Evolutionary conservation across 2,888 invertebrate species (phyloP).

Genomic region (Ametastegia equiseti): DNA sequence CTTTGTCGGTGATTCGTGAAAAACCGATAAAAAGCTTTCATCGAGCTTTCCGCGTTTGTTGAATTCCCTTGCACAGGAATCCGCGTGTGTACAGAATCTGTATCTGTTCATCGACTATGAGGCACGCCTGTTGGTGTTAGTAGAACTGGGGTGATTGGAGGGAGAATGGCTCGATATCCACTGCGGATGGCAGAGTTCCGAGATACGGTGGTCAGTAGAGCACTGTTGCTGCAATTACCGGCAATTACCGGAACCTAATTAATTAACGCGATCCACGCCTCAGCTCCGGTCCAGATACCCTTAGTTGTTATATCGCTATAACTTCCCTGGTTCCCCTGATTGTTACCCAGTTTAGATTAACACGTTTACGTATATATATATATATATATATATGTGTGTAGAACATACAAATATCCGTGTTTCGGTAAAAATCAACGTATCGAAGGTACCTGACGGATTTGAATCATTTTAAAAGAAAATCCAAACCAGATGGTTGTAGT

Average conservation of each 20-base stretch:
- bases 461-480: background rate
- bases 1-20: too few relatives aligned
- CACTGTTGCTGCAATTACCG: constrained; percentile 69
- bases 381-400: too few relatives aligned
- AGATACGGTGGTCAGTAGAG: constrained; percentile 44
- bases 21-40: too few relatives aligned
- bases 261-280: constrained; percentile 60
- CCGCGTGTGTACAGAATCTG: background rate
- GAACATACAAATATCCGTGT: too few relatives aligned
- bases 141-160: background rate
- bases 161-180: constrained; percentile 38
- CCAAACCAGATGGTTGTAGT: background rate
- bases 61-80: too few relatives aligned
- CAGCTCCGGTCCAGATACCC: constrained; percentile 31
- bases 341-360: background rate
- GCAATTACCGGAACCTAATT: constrained; percentile 71
- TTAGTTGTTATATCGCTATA: constrained; percentile 17
- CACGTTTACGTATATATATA: background rate
- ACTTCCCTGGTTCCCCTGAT: constrained; percentile 13
- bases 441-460: background rate
- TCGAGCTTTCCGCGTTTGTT: too few relatives aligned
- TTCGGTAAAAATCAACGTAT: background rate
- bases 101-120: background rate
- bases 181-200: constrained; percentile 7
- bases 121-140: background rate